Base-by-base conservation (phyloP, 2,797 vertebrate genomes). In the Martes flavigula region DNA sequence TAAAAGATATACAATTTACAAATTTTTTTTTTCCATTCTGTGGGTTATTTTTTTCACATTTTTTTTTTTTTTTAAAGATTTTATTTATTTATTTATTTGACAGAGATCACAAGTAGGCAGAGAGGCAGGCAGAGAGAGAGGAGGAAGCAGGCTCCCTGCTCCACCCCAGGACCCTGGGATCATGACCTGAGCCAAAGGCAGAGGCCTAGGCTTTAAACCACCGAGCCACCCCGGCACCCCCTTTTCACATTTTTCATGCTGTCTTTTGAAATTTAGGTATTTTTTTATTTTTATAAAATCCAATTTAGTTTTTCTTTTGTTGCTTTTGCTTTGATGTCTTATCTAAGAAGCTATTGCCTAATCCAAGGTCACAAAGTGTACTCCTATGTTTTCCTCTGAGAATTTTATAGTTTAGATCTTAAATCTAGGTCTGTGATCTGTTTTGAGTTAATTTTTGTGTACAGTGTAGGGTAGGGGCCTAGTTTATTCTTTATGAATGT, bases 321-420 rank as follows among this genome's bases (percentile, higher is more conserved):
- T 51, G n/a, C 14, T 90, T 96, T 83, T 35, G 20, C 62, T 92
- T 96, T 94, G 48, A 82, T 89, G 64, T 93, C 51, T 66, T 95
- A 60, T 38, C 46, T 91, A 83, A 73, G 32, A 86, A 91, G 27
- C 25, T 58, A 79, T 14, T 94, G 51, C 32, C 38, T 87, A 82
- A 90, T 81, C 64, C n/a, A 54, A 40, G 4, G 18, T 89, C 23
- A 72, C 43, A 90, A 73, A 70, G 12, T 73, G 86, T 81, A 66
- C 4, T 54, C 14, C 35, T 73, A 21, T 58, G 12, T 68, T 79
- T 91, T 92, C 75, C 58, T 92, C 25, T 54, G 60, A 94, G 89
- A 93, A 93, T 87, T 58, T 25, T 78, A 64, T n/a, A 78, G 25
- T 90, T 90, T 73, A 56, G 54, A 73, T 60, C 40, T 77, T 90